Evolutionary conservation across 2,113 vertebrate genomes (phyloP).

Genomic region (Atractosteus spatula): DNA sequence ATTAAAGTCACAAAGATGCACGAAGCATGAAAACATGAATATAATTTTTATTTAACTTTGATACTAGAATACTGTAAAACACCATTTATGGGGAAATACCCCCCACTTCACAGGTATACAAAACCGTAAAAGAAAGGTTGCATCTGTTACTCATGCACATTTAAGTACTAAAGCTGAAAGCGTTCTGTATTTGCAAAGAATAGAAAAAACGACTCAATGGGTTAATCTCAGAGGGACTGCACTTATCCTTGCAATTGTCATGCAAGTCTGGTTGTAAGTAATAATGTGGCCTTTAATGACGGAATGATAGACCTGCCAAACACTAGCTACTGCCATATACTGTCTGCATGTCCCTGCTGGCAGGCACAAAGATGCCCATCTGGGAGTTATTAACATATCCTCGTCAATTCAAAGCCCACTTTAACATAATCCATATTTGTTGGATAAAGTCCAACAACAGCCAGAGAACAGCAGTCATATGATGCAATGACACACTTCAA

Average conservation of each 20-base stretch:
- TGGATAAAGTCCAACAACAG: conserved; percentile 95
- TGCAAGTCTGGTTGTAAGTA: conserved; percentile 96
- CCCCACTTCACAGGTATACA: neutral
- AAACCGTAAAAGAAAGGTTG: neutral
- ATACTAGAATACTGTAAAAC: too few relatives aligned
- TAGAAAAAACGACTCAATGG: conserved; percentile 54
- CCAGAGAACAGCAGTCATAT: conserved; percentile 81
- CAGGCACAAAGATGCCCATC: conserved; percentile 85
- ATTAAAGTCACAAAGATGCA: too few relatives aligned
- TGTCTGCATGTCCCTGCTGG: conserved; percentile 80
- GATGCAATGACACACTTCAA: conserved; percentile 88
- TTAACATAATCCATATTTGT: conserved; percentile 99
- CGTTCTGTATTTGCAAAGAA: neutral
- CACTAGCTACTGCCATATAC: conserved; percentile 87
- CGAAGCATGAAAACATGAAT: too few relatives aligned
- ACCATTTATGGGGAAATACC: too few relatives aligned
- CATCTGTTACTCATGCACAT: neutral
- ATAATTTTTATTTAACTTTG: too few relatives aligned
- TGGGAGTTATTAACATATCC: conserved; percentile 99
- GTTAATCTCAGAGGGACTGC: conserved; percentile 62
- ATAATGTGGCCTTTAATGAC: conserved; percentile 99
- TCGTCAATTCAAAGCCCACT: conserved; percentile 92
- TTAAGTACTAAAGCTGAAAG: neutral
- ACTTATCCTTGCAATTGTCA: conserved; percentile 87
- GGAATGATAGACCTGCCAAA: conserved; percentile 99